phyloP scores from a whole-genome alignment of 2,797 vertebrate species.

The Gobio occitaniae region DNA sequence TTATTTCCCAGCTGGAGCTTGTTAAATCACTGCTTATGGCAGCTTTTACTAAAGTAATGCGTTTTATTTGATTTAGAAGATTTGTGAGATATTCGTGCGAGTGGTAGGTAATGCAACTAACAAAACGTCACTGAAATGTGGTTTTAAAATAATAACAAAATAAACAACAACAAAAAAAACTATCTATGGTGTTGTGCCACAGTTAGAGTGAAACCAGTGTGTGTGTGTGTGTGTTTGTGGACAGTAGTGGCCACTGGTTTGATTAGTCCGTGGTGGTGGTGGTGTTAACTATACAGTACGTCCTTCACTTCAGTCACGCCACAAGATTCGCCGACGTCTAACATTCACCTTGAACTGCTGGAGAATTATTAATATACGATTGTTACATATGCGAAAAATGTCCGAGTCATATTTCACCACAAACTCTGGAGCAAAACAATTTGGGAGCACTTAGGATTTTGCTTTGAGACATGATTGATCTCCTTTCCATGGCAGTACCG shows the following conservation, averaged over 20 bases:
- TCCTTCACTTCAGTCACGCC: neutral
- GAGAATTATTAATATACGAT: neutral
- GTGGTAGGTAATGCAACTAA: slow-evolving; percentile 65
- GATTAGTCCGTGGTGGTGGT: slow-evolving; percentile 23
- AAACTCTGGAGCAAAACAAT: neutral
- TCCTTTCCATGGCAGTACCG: neutral
- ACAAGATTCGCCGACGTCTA: slow-evolving; percentile 9
- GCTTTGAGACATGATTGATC: neutral
- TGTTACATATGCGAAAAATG: neutral
- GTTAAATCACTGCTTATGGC: slow-evolving; percentile 29
- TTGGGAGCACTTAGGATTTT: neutral
- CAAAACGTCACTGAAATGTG: slow-evolving; percentile 47
- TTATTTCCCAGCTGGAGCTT: slow-evolving; percentile 45
- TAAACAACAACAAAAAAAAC: slow-evolving; percentile 21
- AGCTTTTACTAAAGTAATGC: slow-evolving; percentile 44
- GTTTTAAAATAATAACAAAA: slow-evolving; percentile 44
- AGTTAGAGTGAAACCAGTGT: slow-evolving; percentile 51
- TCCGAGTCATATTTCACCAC: neutral
- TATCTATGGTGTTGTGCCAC: slow-evolving; percentile 48
- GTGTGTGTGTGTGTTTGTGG: slow-evolving; percentile 45
- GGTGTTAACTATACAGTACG: slow-evolving; percentile 16
- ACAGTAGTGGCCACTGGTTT: slow-evolving; percentile 33
- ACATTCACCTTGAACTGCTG: slow-evolving; percentile 12
- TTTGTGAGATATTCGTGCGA: slow-evolving; percentile 70
- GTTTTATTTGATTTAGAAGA: slow-evolving; percentile 60